These are phyloP conservation scores for Holotrichia oblita DNA, from an alignment of 1,140 invertebrate genomes.

Conservation along the genomic window DNA sequence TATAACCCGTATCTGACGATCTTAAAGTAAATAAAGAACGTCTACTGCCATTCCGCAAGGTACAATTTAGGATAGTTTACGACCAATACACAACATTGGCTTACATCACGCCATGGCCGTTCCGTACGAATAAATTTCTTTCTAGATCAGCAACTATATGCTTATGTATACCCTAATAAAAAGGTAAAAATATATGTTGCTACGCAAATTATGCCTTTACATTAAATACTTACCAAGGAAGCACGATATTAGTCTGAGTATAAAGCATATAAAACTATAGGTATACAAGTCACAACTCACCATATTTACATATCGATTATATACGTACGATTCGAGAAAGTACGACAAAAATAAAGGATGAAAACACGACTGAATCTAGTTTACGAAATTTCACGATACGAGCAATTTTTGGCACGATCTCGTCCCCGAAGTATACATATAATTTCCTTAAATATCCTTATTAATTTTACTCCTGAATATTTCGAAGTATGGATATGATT, in stretches of 20 bases:
- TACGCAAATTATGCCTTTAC: not conserved
- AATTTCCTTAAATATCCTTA: not conserved
- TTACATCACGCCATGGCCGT: not conserved
- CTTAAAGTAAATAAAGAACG: slow-evolving; percentile 1
- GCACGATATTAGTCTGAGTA: not conserved
- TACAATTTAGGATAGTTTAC: slow-evolving; percentile 7
- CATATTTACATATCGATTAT: not conserved
- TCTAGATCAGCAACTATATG: not conserved
- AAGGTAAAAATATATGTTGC: not conserved
- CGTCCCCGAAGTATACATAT: not conserved
- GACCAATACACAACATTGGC: not conserved
- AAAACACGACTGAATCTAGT: not conserved
- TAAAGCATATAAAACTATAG: not conserved
- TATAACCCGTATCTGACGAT: not conserved
- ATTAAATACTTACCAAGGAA: not conserved
- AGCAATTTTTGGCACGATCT: not conserved
- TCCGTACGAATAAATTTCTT: not conserved
- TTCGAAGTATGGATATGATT: no score
- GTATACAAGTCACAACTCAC: not conserved
- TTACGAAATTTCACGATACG: slow-evolving; percentile 7
- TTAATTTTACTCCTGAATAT: not conserved
- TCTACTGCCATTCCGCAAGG: not conserved
- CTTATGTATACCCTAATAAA: not conserved
- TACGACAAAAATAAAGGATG: not conserved
- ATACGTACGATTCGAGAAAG: not conserved